Conservation (phyloP, 53 echinoderm and acorn worm species). For the Mesocentrotus franciscanus region DNA sequence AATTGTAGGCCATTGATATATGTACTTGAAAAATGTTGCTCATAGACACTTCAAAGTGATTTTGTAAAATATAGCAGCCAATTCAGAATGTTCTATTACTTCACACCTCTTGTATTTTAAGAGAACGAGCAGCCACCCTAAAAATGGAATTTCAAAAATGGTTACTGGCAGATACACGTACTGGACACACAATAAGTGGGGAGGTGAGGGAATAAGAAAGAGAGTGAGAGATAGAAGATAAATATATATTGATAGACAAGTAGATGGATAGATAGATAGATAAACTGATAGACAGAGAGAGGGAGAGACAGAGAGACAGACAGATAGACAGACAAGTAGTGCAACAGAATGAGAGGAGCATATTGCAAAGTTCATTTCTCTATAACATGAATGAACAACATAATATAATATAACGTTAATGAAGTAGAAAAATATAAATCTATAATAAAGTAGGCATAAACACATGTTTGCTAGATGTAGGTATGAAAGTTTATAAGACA, state of each 20-base stretch:
- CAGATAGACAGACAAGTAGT: not conserved
- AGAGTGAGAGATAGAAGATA: not conserved
- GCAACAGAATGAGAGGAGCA: not conserved
- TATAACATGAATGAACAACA: too few species aligned
- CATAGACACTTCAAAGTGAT: not conserved
- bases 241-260: too few species aligned
- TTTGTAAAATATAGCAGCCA: not conserved
- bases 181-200: not conserved
- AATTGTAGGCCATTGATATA: too few species aligned
- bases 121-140: too few species aligned
- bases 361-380: too few species aligned
- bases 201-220: too few species aligned
- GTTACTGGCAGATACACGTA: not conserved
- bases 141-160: not conserved
- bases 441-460: too few species aligned
- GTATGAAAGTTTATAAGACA: not conserved
- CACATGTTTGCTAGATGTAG: too few species aligned
- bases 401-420: too few species aligned
- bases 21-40: not conserved
- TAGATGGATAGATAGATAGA: not conserved
- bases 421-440: too few species aligned
- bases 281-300: not conserved
- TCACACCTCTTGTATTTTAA: not conserved
- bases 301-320: not conserved
- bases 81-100: not conserved